Conservation (phyloP, 2,113 vertebrate species). For the Turdus rufiventris region DNA sequence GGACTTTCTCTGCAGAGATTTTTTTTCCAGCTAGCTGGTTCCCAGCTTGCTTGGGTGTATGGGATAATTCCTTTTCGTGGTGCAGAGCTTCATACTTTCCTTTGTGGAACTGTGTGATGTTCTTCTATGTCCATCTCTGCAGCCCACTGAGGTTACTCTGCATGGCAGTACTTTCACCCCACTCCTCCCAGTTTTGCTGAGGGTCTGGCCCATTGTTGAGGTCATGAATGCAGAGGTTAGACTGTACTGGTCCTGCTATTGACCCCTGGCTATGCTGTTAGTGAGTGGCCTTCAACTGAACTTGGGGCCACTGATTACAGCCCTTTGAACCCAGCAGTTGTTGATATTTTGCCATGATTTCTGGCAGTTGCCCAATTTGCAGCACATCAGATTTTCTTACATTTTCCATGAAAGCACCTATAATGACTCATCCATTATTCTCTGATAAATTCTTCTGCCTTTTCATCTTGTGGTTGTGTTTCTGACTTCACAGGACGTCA, state of each 20-base stretch:
- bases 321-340: background rate
- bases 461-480: background rate
- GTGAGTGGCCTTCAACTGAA: background rate
- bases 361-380: background rate
- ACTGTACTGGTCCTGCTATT: background rate
- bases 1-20: background rate
- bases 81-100: background rate
- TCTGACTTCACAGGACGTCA: background rate
- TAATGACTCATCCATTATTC: background rate
- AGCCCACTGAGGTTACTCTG: background rate
- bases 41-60: background rate
- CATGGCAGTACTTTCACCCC: background rate
- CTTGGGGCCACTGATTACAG: background rate
- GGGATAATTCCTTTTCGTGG: background rate
- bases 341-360: background rate
- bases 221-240: background rate
- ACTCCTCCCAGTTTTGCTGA: background rate
- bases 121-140: background rate
- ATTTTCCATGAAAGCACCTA: rapidly evolving
- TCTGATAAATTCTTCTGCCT: background rate
- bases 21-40: background rate
- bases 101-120: background rate
- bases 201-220: background rate
- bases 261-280: background rate
- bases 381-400: background rate